phyloP scores from a whole-genome alignment of 2,113 vertebrate genomes.

The Quiscalus mexicanus region DNA sequence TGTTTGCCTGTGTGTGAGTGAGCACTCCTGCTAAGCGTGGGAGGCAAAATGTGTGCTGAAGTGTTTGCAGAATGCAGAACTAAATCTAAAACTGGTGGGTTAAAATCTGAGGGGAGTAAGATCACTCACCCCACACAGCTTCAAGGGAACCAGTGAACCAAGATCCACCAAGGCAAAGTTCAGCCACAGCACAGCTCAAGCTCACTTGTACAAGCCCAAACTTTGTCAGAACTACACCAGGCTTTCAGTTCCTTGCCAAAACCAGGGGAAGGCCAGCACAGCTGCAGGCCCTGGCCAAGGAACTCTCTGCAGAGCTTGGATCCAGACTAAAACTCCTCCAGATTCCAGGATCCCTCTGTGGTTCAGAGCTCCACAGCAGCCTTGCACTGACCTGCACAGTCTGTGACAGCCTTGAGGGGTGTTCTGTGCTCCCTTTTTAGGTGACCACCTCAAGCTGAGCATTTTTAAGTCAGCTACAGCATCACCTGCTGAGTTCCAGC shows the following conservation, averaged over 20 bases:
- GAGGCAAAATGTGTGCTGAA: not conserved
- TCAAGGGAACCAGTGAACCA: not conserved
- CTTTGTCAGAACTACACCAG: not conserved
- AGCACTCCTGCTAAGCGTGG: not conserved
- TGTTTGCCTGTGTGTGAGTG: not conserved
- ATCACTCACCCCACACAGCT: not conserved
- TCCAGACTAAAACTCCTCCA: not conserved
- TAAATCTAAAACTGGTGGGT: not conserved
- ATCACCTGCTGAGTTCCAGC: not conserved
- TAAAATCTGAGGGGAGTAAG: not conserved
- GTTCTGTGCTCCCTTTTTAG: not conserved
- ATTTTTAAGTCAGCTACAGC: not conserved
- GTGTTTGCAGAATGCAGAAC: slow-evolving; percentile 3
- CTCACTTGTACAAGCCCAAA: not conserved
- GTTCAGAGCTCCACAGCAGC: not conserved
- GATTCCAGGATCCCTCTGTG: not conserved
- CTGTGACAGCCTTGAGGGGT: fast-evolving
- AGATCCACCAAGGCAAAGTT: not conserved
- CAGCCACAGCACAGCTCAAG: not conserved
- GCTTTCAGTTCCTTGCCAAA: not conserved
- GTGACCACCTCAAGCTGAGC: not conserved
- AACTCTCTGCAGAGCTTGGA: not conserved
- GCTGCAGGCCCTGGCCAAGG: not conserved
- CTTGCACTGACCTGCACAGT: not conserved
- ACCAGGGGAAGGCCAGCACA: not conserved